Conservation (phyloP, 2,797 vertebrate genomes). For the Zalophus californianus region DNA sequence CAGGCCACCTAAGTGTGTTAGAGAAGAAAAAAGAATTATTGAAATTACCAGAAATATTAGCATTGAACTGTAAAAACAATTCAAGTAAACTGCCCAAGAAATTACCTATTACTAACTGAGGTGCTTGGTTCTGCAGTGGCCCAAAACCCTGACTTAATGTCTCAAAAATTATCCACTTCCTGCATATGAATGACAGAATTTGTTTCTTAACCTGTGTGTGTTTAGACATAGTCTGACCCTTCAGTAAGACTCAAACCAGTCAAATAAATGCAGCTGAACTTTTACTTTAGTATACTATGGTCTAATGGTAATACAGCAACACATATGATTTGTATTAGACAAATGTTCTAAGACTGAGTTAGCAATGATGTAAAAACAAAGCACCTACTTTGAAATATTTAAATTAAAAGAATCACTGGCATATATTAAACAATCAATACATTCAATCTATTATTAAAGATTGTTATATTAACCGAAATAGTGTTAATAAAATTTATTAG, state of each 20-base stretch:
- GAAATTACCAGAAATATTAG: neutral
- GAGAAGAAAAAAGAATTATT: neutral
- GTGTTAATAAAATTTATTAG: neutral
- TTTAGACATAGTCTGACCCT: neutral
- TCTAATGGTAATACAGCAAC: neutral
- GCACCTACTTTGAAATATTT: neutral
- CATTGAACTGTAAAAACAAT: neutral
- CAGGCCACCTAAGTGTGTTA: neutral
- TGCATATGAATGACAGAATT: neutral
- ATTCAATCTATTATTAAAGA: neutral
- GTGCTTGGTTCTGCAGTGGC: fast-evolving
- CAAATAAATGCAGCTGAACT: neutral
- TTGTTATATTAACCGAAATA: neutral
- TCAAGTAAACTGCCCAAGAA: neutral
- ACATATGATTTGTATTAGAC: neutral
- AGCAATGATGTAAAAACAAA: neutral
- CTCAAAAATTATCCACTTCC: neutral
- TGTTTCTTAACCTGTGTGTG: neutral
- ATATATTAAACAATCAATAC: neutral
- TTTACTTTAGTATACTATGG: neutral
- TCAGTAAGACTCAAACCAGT: neutral
- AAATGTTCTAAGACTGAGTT: neutral
- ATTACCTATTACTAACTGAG: neutral
- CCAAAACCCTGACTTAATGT: neutral
- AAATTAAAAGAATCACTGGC: neutral